phyloP scores from a whole-genome alignment of 2,113 vertebrate genomes.

The Narcine bancroftii region DNA sequence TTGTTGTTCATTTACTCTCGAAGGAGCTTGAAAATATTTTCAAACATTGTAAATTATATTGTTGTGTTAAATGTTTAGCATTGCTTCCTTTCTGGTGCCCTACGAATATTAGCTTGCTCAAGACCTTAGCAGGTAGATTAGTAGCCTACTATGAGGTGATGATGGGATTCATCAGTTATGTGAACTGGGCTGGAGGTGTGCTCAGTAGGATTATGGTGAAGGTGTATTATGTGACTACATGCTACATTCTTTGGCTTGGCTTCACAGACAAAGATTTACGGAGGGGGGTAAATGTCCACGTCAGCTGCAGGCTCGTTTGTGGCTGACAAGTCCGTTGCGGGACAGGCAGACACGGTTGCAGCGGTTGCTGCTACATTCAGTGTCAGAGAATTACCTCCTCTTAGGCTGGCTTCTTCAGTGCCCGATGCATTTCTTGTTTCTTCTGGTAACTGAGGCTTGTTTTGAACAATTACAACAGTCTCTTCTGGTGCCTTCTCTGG shows the following conservation, averaged over 20 bases:
- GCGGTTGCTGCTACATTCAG: not conserved
- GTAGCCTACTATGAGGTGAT: not conserved
- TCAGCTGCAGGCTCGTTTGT: too few species aligned
- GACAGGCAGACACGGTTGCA: too few species aligned
- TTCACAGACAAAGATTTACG: too few species aligned
- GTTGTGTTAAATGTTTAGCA: not conserved
- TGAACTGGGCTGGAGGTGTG: too few species aligned
- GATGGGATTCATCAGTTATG: not conserved
- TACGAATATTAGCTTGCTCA: not conserved
- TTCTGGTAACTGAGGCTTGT: not conserved
- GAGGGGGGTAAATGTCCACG: too few species aligned
- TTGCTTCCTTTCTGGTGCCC: not conserved
- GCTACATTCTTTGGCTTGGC: too few species aligned
- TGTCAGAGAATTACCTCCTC: not conserved
- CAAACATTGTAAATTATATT: not conserved
- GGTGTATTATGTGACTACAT: not conserved
- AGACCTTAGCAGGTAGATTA: too few species aligned
- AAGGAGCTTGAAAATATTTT: not conserved
- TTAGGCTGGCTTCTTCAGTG: not conserved
- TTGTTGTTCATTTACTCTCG: not conserved
- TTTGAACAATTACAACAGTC: not conserved
- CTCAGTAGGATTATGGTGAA: not conserved
- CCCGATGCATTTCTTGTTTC: not conserved
- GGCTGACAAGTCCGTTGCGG: too few species aligned
- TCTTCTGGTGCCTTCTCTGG: not conserved